Conservation (phyloP, 2,888 invertebrate species). For the Dolichopus griseipennis region DNA sequence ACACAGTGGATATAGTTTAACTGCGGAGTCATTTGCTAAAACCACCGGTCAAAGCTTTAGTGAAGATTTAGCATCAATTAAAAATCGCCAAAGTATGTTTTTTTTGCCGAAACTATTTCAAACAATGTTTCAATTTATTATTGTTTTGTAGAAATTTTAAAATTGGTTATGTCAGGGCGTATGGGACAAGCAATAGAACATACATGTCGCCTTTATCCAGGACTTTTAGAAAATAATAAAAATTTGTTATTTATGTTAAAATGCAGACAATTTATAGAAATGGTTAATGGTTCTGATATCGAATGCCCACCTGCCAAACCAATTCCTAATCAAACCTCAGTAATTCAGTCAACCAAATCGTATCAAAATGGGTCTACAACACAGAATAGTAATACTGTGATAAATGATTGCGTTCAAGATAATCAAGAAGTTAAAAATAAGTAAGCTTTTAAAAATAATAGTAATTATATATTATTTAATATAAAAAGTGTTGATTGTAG, state of each 20-base stretch:
- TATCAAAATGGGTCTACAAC: conserved; percentile 38
- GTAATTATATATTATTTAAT: too few species aligned
- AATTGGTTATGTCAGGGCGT: conserved; percentile 81
- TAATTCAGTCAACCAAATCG: conserved; percentile 66
- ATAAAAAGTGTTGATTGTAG: not conserved
- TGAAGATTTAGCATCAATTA: conserved; percentile 88
- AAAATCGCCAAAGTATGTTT: conserved; percentile 81
- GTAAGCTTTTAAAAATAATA: conserved; percentile 12
- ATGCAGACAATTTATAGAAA: conserved; percentile 97
- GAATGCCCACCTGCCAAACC: conserved; percentile 44
- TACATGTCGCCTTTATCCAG: conserved; percentile 83
- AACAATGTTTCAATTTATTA: conserved; percentile 66
- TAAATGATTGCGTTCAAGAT: conserved; percentile 39
- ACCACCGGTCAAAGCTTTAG: conserved; percentile 82
- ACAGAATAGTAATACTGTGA: conserved; percentile 31
- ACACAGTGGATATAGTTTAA: conserved; percentile 94
- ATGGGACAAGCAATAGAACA: conserved; percentile 93
- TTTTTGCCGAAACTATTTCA: conserved; percentile 29
- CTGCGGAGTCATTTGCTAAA: conserved; percentile 90
- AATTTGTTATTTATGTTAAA: conserved; percentile 92
- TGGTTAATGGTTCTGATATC: conserved; percentile 87
- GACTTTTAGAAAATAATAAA: conserved; percentile 81
- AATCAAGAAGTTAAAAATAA: conserved; percentile 52
- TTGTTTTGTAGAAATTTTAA: conserved; percentile 69
- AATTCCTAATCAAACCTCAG: conserved; percentile 62